Evolutionary conservation across 2,113 vertebrate genomes (phyloP).

Genomic region (Sturnus vulgaris): DNA sequence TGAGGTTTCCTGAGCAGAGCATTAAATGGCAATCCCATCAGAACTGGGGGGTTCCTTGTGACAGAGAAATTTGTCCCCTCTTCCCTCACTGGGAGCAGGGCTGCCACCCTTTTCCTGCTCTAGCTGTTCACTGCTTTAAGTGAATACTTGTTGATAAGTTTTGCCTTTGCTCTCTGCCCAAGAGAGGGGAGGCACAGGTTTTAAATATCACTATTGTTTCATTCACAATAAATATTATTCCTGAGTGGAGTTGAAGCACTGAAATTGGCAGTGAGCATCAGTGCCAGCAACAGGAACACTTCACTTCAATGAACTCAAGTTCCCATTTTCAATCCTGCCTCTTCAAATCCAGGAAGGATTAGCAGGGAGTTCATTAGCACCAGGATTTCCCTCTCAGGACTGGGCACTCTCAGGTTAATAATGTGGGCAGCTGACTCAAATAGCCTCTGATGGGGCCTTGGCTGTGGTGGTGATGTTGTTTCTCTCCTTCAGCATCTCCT

Average conservation of each 20-base stretch:
- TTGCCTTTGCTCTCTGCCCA: neutral
- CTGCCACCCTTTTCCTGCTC: neutral
- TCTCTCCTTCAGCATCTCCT: accelerated
- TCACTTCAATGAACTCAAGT: neutral
- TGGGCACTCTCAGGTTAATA: neutral
- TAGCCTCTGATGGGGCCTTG: neutral
- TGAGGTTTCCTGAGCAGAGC: neutral
- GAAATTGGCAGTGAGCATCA: neutral
- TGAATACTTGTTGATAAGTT: neutral
- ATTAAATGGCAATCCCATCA: neutral
- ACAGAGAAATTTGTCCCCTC: neutral
- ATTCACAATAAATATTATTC: neutral
- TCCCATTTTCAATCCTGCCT: neutral
- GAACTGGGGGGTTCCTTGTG: accelerated
- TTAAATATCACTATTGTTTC: neutral
- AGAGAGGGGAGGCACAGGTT: neutral
- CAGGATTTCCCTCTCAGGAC: neutral
- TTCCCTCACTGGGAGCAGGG: neutral
- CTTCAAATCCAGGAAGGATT: neutral
- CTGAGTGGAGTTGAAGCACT: neutral
- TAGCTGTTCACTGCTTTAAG: neutral
- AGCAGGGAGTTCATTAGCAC: neutral
- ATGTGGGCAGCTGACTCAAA: neutral
- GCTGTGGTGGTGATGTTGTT: accelerated
- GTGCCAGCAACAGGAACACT: neutral